A percentile compares a stretch with the other conserved stretches of the same genome.
These are phyloP conservation scores for Amphipoea oculea DNA, from an alignment of 2,888 invertebrate species.

Conservation along the genomic window DNA sequence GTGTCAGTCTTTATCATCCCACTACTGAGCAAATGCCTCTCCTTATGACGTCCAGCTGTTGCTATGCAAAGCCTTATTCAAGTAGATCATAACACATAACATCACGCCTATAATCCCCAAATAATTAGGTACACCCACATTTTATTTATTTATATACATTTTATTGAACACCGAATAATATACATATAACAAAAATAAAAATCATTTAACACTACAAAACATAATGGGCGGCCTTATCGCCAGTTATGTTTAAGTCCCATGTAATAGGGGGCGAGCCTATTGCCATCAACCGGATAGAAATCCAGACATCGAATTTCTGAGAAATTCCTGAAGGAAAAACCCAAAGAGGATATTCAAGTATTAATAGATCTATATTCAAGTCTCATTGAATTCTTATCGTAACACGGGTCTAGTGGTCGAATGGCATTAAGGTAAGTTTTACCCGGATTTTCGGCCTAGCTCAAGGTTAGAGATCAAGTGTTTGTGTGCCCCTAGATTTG, in stretches of 20 bases:
- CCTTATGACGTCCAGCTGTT: neutral
- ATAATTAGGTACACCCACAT: neutral
- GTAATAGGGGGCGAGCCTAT: neutral
- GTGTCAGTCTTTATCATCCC: too few species aligned
- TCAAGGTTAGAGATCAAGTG: slow-evolving; percentile 46
- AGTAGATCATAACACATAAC: neutral
- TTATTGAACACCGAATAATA: too few species aligned
- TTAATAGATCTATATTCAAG: neutral
- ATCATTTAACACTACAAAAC: neutral
- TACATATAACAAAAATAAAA: too few species aligned
- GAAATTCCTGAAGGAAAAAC: neutral
- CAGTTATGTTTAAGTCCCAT: neutral
- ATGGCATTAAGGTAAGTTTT: slow-evolving; percentile 50
- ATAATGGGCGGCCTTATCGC: too few species aligned
- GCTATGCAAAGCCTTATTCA: neutral
- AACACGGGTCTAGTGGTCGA: slow-evolving; percentile 35
- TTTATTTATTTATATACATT: too few species aligned
- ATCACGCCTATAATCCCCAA: neutral
- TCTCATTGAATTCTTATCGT: slow-evolving; percentile 46
- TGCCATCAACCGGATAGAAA: neutral
- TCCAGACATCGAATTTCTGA: neutral
- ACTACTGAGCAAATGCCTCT: neutral
- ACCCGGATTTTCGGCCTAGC: slow-evolving; percentile 41
- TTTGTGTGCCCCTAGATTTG: slow-evolving; percentile 34
- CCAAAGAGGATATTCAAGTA: neutral